Evolutionary conservation across 2,888 invertebrate species (phyloP).

Genomic region (Apocheima hispidaria): DNA sequence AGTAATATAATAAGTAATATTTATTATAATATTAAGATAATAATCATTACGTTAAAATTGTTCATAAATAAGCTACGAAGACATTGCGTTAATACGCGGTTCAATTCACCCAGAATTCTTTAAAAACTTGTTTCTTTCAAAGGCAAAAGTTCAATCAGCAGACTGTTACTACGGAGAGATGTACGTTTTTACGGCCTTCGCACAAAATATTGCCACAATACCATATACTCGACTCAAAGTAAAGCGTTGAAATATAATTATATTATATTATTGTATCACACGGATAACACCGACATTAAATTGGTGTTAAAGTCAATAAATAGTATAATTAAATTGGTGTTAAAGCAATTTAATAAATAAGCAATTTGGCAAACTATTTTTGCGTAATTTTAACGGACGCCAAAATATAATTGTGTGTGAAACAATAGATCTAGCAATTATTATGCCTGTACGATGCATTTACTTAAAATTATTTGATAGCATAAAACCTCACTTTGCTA

Average conservation of each 20-base stretch:
- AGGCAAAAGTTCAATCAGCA: constrained; percentile 32
- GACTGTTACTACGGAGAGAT: constrained; percentile 50
- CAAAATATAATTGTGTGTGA: too few species aligned
- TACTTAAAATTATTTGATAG: background rate
- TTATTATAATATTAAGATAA: constrained; percentile 22
- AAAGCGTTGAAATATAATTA: too few species aligned
- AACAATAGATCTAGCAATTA: background rate
- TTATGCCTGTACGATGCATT: background rate
- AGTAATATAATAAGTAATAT: constrained; percentile 16
- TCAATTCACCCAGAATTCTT: constrained; percentile 44
- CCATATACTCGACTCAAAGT: background rate
- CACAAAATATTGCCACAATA: background rate
- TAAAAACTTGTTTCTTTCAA: constrained; percentile 28
- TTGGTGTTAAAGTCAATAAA: too few species aligned
- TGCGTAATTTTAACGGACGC: too few species aligned
- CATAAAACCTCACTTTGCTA: background rate
- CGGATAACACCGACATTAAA: too few species aligned
- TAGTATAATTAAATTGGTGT: too few species aligned
- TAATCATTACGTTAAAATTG: constrained; percentile 33
- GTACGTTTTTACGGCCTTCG: constrained; percentile 42
- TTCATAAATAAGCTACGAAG: constrained; percentile 45
- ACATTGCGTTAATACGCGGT: constrained; percentile 38
- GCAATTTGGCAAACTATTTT: background rate
- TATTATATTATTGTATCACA: too few species aligned
- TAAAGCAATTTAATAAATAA: background rate